Percentiles rank a stretch among this genome's conserved stretches.
Conservation (phyloP, 2,797 vertebrate species). For the Halcyon chelicuti region DNA sequence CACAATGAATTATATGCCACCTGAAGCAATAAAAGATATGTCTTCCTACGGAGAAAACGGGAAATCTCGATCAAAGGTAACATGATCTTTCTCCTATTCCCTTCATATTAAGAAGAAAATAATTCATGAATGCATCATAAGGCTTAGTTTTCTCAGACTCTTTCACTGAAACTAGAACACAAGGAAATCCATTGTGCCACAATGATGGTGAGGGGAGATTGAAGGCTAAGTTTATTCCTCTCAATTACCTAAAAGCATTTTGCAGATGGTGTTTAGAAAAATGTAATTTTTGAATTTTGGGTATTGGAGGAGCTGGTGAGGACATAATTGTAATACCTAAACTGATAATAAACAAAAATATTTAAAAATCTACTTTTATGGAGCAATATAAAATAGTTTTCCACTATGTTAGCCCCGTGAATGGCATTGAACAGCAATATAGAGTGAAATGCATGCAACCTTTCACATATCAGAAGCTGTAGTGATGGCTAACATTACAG, state of each 20-base stretch:
- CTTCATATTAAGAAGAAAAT: neutral
- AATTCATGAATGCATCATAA: neutral
- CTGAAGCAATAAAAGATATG: constrained; percentile 95
- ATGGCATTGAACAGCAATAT: neutral
- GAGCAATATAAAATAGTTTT: neutral
- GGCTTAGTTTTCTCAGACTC: neutral
- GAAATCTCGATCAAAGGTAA: constrained; percentile 91
- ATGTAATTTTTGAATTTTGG: neutral
- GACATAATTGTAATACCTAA: neutral
- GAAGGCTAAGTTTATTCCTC: neutral
- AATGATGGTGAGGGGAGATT: neutral
- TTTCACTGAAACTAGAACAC: neutral
- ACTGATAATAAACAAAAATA: neutral
- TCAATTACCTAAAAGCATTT: neutral
- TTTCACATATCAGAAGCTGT: neutral
- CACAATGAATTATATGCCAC: constrained; percentile 98
- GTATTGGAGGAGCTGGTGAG: neutral
- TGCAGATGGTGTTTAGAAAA: neutral
- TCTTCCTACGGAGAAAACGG: constrained; percentile 88
- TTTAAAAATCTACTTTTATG: neutral
- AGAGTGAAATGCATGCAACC: neutral
- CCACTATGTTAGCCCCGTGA: neutral
- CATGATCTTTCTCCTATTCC: neutral
- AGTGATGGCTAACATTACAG: neutral
- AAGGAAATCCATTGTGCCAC: neutral